A percentile compares a stretch with the other conserved stretches of the same genome.
phyloP scores from a whole-genome alignment of 2,888 invertebrate species.

The Zonitis immaculata region DNA sequence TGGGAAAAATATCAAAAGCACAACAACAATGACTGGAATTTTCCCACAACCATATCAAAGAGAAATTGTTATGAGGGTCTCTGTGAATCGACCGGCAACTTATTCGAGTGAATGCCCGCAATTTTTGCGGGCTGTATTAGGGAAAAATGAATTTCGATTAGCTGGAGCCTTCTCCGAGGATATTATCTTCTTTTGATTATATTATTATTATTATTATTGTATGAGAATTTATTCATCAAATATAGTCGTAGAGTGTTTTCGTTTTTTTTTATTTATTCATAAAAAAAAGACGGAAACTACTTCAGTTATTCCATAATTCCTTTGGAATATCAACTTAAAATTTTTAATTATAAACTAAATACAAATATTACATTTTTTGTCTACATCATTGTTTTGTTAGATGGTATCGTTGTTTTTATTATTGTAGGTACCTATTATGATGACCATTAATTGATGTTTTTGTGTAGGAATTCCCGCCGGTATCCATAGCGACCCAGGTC shows the following conservation, averaged over 20 bases:
- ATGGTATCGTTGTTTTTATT: neutral
- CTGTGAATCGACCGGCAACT: slow-evolving; percentile 57
- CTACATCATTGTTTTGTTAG: too few species aligned
- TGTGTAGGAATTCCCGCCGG: slow-evolving; percentile 42
- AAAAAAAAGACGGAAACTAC: too few species aligned
- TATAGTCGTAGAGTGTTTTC: neutral
- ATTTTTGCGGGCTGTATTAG: slow-evolving; percentile 64
- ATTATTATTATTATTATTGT: neutral
- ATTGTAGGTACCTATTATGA: neutral
- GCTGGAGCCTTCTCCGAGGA: slow-evolving; percentile 78
- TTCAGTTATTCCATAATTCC: too few species aligned
- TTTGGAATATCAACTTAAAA: too few species aligned
- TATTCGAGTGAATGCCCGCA: slow-evolving; percentile 61
- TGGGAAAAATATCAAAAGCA: slow-evolving; percentile 27
- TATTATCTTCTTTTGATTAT: slow-evolving; percentile 59
- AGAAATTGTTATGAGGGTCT: slow-evolving; percentile 62
- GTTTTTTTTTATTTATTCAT: neutral
- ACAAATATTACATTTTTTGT: too few species aligned
- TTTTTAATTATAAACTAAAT: too few species aligned
- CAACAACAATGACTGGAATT: neutral
- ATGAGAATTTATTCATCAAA: neutral
- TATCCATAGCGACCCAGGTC: slow-evolving; percentile 45
- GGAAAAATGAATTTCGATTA: slow-evolving; percentile 63
- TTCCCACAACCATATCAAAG: slow-evolving; percentile 57
- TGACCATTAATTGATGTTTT: slow-evolving; percentile 34